Percentiles rank a stretch among this genome's conserved stretches.
These are phyloP conservation scores for Pteruthius melanotis DNA, from an alignment of 2,113 vertebrate genomes.

Conservation along the genomic window DNA sequence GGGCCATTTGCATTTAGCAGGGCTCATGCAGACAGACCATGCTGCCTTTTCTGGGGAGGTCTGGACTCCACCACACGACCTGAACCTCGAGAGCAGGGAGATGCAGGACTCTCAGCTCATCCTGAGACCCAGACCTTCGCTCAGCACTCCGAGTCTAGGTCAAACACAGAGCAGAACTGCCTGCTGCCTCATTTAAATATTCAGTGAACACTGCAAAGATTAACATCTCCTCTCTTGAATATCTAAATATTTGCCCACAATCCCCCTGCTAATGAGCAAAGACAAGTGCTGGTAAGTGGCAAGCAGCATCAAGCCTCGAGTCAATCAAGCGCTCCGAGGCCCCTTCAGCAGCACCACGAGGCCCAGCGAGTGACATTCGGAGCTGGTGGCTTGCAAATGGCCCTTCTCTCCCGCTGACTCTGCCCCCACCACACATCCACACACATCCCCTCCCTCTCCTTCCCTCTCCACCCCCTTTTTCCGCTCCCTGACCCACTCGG, in stretches of 20 bases:
- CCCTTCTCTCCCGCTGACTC: conserved; percentile 56
- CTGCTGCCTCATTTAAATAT: conserved; percentile 65
- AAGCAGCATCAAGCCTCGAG: conserved; percentile 88
- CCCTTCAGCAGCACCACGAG: conserved; percentile 82
- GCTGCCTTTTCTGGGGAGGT: background rate
- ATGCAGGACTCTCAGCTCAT: background rate
- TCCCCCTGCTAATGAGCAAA: conserved; percentile 86
- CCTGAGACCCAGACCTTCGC: background rate
- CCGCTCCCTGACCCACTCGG: conserved; percentile 56
- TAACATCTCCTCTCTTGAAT: conserved; percentile 70
- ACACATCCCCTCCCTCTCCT: conserved; percentile 24
- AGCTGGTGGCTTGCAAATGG: conserved; percentile 83
- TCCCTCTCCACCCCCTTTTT: conserved; percentile 44
- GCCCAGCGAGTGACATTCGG: conserved; percentile 78
- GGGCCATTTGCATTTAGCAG: accelerated
- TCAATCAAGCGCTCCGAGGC: conserved; percentile 87
- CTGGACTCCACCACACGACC: background rate
- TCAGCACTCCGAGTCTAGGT: background rate
- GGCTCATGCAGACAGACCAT: background rate
- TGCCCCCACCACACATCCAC: conserved; percentile 16
- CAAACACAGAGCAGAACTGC: conserved; percentile 13
- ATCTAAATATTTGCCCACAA: conserved; percentile 71
- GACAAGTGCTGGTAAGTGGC: conserved; percentile 95
- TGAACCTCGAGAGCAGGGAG: background rate
- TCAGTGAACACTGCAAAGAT: conserved; percentile 63